phyloP scores from a whole-genome alignment of 64 coral and sea anemone species.

The Stylophora pistillata region DNA sequence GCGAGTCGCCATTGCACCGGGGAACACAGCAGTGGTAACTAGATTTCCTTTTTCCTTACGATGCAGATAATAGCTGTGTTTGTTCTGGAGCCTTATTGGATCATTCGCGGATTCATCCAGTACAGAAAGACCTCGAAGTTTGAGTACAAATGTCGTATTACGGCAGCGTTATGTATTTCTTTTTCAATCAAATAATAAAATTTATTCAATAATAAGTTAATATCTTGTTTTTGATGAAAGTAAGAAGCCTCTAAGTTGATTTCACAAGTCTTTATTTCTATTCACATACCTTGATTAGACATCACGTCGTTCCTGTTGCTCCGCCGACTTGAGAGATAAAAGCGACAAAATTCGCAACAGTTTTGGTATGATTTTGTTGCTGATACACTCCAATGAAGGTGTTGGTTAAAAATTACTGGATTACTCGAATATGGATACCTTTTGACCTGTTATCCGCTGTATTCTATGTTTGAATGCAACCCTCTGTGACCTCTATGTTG shows the following conservation, averaged over 20 bases:
- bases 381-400: no score
- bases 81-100: constrained; percentile 8
- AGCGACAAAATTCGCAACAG: no score
- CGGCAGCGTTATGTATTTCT: neutral
- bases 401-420: no score
- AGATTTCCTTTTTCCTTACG: constrained; percentile 34
- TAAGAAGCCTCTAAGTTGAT: neutral
- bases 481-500: no score
- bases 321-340: no score
- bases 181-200: neutral
- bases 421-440: no score
- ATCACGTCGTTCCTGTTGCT: constrained; percentile 42
- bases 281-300: constrained; percentile 41
- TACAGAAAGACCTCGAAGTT: neutral
- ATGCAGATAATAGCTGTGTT: neutral
- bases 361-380: no score
- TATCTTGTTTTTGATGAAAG: neutral
- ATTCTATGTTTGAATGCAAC: no score
- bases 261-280: neutral
- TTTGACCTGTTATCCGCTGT: no score
- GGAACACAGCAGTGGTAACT: constrained; percentile 70
- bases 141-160: neutral
- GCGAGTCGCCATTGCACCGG: constrained; percentile 68
- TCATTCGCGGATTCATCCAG: constrained; percentile 16
- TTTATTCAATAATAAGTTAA: constrained; percentile 3